Evolutionary conservation across 2,113 vertebrate genomes (phyloP), one percentile per base, ranked within the genome.

Genomic region (Callaeas wilsoni): DNA sequence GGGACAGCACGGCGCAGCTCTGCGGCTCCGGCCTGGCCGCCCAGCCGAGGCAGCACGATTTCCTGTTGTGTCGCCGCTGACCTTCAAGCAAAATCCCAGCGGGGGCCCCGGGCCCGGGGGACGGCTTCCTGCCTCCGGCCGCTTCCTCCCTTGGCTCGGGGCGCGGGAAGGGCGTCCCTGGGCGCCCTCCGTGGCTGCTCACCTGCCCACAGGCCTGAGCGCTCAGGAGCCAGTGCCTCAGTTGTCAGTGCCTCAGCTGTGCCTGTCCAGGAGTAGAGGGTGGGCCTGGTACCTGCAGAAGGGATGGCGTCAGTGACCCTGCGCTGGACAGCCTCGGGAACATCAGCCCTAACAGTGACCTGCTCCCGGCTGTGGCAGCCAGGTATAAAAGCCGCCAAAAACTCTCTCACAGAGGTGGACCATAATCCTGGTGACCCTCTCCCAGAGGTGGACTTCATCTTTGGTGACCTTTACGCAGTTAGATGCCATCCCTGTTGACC

Each of bases 41-140:
- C 75, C 42, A 17, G 91, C 69, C 35, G 13, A 88, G 88, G 91
- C 86, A 88, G 56, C 15, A 70, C 69, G 64, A 96, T 96, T 97
- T 97, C 97, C 97, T 97, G 97, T 97, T 97, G 97, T 97, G 96
- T 93, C n/a, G 93, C 84, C 70, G 15, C 81, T 96, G 97, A 97
- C 96, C 97, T 97, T 90, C 80, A 7, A 96, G 92, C 59, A 44
- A 96, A 90, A 71, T 90, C 65, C 1, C 94, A 70, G 63, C 64
- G 0, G 79, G 87, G 94, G 91, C 94, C 92, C 77, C 10, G 75
- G 84, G 46, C 92, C 91, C 12, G 73, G 81, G 83, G 93, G 84
- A 90, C 69, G 60, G 84, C 94, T 97, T 97, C 96, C 96, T 91
- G 88, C 95, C 92, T 96, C 95, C 13, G 5, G 92, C 70, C 83